phyloP scores from a whole-genome alignment of 2,797 vertebrate species.

The Arctocebus calabarensis region DNA sequence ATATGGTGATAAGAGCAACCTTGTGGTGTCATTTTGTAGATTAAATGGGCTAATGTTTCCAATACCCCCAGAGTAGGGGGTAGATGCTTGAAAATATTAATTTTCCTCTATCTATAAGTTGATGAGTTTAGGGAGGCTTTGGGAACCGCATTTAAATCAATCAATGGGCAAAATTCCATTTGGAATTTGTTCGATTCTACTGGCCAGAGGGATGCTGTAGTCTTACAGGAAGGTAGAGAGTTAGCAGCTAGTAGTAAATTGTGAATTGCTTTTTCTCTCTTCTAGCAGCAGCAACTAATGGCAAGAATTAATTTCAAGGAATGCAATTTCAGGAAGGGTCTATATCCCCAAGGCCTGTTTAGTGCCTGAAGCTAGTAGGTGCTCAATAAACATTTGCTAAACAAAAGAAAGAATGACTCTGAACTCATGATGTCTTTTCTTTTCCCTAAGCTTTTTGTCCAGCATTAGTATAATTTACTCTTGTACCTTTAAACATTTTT shows the following conservation, averaged over 20 bases:
- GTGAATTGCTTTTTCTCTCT: background rate
- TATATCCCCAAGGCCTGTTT: background rate
- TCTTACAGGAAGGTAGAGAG: background rate
- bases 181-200: background rate
- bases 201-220: background rate
- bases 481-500: background rate
- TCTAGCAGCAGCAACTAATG: background rate
- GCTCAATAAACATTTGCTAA: slow-evolving; percentile 27
- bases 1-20: background rate
- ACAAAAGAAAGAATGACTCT: background rate
- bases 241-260: background rate
- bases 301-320: background rate
- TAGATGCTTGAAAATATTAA: background rate
- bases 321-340: background rate
- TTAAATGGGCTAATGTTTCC: background rate
- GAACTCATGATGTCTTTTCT: background rate
- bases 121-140: background rate
- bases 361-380: background rate
- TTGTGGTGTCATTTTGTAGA: background rate
- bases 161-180: background rate
- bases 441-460: background rate
- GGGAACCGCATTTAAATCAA: slow-evolving; percentile 23
- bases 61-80: background rate
- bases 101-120: background rate
- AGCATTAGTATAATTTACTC: background rate